Conservation (phyloP, 2,113 vertebrate genomes). For the Heterocephalus glaber region DNA sequence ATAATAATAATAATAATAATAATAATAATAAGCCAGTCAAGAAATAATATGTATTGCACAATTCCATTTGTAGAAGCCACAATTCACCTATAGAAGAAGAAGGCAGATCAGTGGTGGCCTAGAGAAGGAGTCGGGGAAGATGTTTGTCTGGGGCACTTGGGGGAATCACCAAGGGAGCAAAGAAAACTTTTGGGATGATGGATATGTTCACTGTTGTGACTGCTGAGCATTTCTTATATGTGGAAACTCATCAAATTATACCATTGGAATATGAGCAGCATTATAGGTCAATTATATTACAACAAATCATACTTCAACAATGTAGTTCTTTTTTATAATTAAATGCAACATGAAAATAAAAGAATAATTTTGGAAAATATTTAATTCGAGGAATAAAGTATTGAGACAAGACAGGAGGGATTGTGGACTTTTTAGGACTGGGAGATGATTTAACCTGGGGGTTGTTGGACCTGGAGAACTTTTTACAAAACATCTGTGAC, state of each 20-base stretch:
- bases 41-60: neutral
- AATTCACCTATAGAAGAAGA: neutral
- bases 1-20: neutral
- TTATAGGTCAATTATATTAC: neutral
- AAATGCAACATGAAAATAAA: neutral
- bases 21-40: neutral
- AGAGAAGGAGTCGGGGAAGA: neutral
- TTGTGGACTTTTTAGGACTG: neutral
- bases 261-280: neutral
- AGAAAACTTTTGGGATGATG: neutral
- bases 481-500: neutral
- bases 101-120: neutral
- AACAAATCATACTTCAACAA: conserved; percentile 5
- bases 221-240: neutral
- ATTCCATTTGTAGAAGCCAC: neutral
- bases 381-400: neutral
- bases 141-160: neutral
- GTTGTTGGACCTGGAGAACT: neutral
- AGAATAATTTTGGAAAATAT: neutral
- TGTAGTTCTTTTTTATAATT: neutral
- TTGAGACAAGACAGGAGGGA: neutral
- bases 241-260: neutral
- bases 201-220: neutral
- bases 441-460: neutral
- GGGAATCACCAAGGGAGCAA: neutral